Conservation (phyloP, 2,888 invertebrate species). For the Spilarctia lutea region DNA sequence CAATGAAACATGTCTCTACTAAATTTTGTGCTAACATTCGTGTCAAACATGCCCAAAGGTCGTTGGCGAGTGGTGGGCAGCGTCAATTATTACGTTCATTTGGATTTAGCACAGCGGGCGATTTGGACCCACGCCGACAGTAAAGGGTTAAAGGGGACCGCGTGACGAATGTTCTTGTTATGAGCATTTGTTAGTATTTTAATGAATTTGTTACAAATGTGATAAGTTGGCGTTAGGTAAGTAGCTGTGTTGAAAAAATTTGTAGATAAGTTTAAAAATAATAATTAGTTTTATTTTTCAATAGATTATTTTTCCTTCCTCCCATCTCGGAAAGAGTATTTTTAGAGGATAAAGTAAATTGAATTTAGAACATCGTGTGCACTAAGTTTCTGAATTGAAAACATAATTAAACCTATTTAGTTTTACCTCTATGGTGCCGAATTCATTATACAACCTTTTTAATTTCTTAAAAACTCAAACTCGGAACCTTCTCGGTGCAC, state of each 20-base stretch:
- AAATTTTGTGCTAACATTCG: conserved; percentile 45
- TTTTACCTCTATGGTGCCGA: too few species aligned
- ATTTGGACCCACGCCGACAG: conserved; percentile 64
- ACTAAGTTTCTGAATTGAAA: too few species aligned
- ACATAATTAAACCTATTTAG: too few species aligned
- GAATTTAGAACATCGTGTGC: too few species aligned
- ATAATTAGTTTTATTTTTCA: too few species aligned
- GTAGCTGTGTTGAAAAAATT: background rate
- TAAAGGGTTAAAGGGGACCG: conserved; percentile 73
- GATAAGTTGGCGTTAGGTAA: conserved; percentile 16
- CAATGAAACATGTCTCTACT: conserved; percentile 47
- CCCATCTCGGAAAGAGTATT: too few species aligned
- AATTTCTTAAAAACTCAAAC: too few species aligned
- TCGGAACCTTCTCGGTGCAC: too few species aligned
- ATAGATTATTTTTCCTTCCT: too few species aligned
- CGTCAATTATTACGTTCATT: conserved; percentile 85
- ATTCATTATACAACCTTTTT: too few species aligned
- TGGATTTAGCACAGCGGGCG: conserved; percentile 80
- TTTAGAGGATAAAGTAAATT: too few species aligned
- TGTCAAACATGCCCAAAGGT: conserved; percentile 60
- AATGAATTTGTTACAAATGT: conserved; percentile 63
- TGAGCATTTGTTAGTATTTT: conserved; percentile 72
- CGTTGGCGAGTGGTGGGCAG: conserved; percentile 62
- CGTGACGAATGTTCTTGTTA: conserved; percentile 72
- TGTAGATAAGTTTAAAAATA: too few species aligned